Percentiles rank a stretch among this genome's conserved stretches.
phyloP scores from a whole-genome alignment of 2,113 vertebrate genomes.

The Tyrannus savana region DNA sequence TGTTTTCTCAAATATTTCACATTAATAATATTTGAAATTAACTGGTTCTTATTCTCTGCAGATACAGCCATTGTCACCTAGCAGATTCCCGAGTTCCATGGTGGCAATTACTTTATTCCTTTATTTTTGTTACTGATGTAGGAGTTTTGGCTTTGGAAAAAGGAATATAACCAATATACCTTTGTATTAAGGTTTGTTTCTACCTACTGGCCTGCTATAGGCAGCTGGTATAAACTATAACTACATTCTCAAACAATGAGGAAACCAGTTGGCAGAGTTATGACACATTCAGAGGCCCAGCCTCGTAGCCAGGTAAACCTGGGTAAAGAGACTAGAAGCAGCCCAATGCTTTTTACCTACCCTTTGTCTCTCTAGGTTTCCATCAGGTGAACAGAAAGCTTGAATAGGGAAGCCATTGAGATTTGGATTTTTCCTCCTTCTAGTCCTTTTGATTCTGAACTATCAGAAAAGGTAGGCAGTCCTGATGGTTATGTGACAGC shows the following conservation, averaged over 20 bases:
- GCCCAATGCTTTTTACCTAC: not conserved
- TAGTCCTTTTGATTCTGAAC: not conserved
- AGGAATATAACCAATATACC: not conserved
- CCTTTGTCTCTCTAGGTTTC: not conserved
- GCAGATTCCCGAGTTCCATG: not conserved
- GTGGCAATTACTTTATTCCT: not conserved
- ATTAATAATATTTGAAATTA: not conserved
- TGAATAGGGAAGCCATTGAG: not conserved
- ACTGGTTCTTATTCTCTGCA: not conserved
- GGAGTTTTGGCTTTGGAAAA: not conserved
- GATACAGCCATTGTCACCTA: not conserved
- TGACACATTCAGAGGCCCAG: not conserved
- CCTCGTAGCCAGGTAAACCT: not conserved
- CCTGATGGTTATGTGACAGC: not conserved
- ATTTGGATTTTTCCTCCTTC: not conserved
- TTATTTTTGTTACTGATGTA: not conserved
- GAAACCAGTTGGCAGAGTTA: not conserved
- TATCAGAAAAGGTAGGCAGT: not conserved
- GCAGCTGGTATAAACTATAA: not conserved
- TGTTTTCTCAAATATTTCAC: not conserved
- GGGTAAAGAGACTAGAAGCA: not conserved
- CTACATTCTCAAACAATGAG: not conserved
- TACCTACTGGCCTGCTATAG: not conserved
- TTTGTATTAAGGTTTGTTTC: constrained; percentile 4
- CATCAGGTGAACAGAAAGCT: not conserved